Percentiles rank a stretch among this genome's conserved stretches.
Conservation (phyloP, 2,113 vertebrate genomes). For the Mesoclemmys tuberculata region DNA sequence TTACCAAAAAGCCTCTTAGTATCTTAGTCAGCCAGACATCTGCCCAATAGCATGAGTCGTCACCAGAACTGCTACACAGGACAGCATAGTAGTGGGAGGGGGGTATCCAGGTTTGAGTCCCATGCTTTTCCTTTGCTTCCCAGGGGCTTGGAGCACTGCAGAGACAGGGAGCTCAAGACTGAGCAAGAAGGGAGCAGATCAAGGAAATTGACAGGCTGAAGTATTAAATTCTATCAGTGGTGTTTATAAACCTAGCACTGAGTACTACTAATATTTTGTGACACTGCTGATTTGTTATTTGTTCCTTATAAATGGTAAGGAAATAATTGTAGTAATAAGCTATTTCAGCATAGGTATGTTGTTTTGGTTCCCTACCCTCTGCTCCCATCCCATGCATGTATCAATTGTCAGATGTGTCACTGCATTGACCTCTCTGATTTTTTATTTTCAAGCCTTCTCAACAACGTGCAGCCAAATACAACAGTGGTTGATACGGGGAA, state of each 20-base stretch:
- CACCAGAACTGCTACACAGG: background rate
- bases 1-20: background rate
- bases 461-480: constrained; percentile 29
- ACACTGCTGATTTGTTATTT: background rate
- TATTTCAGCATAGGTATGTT: background rate
- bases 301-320: background rate
- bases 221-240: background rate
- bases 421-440: background rate
- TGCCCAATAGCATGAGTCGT: background rate
- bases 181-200: background rate
- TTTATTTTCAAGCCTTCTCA: constrained; percentile 59
- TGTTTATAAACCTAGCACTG: background rate
- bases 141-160: background rate
- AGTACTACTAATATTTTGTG: background rate
- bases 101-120: background rate
- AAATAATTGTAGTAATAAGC: background rate
- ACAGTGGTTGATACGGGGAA: constrained; percentile 25
- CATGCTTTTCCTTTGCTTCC: background rate
- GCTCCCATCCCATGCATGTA: background rate
- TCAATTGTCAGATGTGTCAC: background rate
- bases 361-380: background rate
- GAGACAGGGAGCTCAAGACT: background rate
- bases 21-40: background rate
- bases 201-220: background rate
- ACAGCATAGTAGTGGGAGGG: background rate